These are phyloP conservation scores for Lasioglossum villosulum DNA, from an alignment of 2,888 invertebrate species.

Conservation along the genomic window DNA sequence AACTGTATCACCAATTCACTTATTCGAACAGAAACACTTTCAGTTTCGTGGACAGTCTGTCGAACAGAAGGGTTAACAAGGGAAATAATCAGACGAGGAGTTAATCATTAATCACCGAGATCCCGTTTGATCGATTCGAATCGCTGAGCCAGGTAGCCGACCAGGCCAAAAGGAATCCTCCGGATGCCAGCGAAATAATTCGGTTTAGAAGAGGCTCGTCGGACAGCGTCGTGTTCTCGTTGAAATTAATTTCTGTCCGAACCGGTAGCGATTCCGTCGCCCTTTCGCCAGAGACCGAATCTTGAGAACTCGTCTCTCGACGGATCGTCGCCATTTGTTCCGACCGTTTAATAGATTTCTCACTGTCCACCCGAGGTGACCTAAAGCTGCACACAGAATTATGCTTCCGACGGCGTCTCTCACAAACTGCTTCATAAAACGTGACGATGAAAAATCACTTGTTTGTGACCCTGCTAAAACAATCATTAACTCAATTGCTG, in stretches of 20 bases:
- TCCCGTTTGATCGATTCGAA: background rate
- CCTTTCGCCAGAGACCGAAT: constrained; percentile 17
- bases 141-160: background rate
- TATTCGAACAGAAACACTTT: background rate
- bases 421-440: background rate
- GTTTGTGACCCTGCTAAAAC: background rate
- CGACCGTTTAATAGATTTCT: constrained; percentile 19
- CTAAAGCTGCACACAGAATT: background rate
- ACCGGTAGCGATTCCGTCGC: constrained; percentile 49
- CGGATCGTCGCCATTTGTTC: constrained; percentile 1
- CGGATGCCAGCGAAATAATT: constrained; percentile 15
- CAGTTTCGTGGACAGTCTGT: background rate
- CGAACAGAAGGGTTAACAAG: background rate
- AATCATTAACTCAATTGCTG: too few relatives aligned
- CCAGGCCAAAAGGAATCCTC: background rate
- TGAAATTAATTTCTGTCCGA: constrained; percentile 41
- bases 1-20: background rate
- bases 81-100: background rate
- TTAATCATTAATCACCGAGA: constrained; percentile 6
- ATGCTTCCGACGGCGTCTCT: background rate
- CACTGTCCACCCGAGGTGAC: background rate
- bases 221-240: constrained; percentile 7
- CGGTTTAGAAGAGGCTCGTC: constrained; percentile 10
- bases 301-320: background rate
- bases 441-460: background rate